Conservation (phyloP, 2,888 invertebrate species). For the Nymphalis polychloros region DNA sequence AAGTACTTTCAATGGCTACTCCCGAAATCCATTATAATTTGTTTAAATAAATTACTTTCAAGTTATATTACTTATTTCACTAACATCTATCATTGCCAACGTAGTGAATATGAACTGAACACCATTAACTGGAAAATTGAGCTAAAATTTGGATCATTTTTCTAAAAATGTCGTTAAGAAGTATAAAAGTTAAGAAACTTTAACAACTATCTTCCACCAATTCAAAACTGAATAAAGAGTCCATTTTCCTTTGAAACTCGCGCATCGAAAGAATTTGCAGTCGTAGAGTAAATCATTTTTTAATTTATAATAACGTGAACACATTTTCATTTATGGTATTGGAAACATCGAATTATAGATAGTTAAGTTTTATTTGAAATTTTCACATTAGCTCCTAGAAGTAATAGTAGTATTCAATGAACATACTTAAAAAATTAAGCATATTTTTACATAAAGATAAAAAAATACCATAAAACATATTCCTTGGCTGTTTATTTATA, state of each 20-base stretch:
- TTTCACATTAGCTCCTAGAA: too few relatives aligned
- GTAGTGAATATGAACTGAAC: conserved; percentile 10
- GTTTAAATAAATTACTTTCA: background rate
- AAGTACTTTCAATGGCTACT: too few relatives aligned
- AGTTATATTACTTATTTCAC: background rate
- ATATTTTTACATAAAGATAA: too few relatives aligned
- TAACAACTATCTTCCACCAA: conserved; percentile 28
- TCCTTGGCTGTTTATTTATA: too few relatives aligned
- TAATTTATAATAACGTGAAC: background rate
- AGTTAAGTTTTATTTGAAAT: too few relatives aligned
- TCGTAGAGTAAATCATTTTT: conserved; percentile 9
- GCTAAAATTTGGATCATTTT: conserved; percentile 34
- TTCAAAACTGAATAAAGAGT: conserved; percentile 25
- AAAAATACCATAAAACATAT: too few relatives aligned
- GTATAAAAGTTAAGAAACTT: conserved; percentile 34
- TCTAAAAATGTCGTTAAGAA: conserved; percentile 30
- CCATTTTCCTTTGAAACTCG: conserved; percentile 22
- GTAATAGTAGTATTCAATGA: too few relatives aligned
- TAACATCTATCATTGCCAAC: conserved; percentile 7
- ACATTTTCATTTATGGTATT: background rate
- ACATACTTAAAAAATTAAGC: too few relatives aligned
- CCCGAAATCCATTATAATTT: too few relatives aligned
- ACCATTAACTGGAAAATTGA: conserved; percentile 19
- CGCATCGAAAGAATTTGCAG: conserved; percentile 17
- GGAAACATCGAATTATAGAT: background rate